These are phyloP conservation scores for Trinectes maculatus DNA, from an alignment of 2,113 vertebrate genomes.

Conservation along the genomic window DNA sequence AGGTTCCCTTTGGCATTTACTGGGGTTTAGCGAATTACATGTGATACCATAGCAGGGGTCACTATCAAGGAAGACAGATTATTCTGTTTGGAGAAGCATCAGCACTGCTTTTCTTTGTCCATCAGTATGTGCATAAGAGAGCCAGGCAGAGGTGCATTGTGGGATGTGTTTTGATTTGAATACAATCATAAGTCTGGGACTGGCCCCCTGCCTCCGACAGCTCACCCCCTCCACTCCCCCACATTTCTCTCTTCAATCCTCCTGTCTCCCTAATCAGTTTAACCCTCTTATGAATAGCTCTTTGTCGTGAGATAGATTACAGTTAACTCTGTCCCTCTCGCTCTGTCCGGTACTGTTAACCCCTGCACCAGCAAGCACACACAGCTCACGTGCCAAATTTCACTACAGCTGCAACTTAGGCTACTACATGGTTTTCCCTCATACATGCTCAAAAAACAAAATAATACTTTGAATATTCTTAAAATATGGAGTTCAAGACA, in stretches of 20 bases:
- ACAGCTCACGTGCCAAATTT: conserved; percentile 54
- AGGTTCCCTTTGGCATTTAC: conserved; percentile 35
- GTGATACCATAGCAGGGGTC: conserved; percentile 49
- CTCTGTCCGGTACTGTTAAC: conserved; percentile 64
- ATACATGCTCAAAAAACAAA: conserved; percentile 9
- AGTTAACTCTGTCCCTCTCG: conserved; percentile 79
- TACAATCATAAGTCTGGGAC: conserved; percentile 82
- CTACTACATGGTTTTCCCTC: background rate
- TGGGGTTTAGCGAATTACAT: conserved; percentile 25
- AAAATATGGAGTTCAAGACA: background rate
- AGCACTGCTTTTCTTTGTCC: conserved; percentile 78
- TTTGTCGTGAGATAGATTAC: conserved; percentile 85
- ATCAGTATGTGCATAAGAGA: conserved; percentile 73
- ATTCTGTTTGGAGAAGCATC: conserved; percentile 73
- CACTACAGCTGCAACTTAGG: conserved; percentile 30
- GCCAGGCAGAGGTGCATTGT: conserved; percentile 78
- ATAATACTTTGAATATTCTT: conserved; percentile 17
- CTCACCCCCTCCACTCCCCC: conserved; percentile 65
- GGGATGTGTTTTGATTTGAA: conserved; percentile 88
- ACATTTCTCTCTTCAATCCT: conserved; percentile 81
- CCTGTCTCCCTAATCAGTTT: conserved; percentile 82
- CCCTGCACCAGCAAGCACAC: conserved; percentile 44
- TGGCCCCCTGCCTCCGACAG: conserved; percentile 62
- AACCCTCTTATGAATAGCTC: conserved; percentile 86
- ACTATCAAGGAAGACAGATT: conserved; percentile 65